Conservation (phyloP, 2,888 invertebrate species). For the Pterobdella sp. region DNA sequence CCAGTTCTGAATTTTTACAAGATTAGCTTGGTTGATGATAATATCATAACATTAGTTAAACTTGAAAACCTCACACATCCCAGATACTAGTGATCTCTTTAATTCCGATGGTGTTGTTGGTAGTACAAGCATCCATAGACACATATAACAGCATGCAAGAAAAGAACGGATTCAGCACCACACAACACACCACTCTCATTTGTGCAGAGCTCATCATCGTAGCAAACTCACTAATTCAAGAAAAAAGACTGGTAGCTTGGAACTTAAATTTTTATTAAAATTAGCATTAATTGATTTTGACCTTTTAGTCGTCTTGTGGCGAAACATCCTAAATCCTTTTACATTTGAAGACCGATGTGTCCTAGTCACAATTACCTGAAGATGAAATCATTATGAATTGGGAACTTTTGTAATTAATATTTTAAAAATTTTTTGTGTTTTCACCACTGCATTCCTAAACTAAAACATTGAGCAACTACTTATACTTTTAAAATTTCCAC, state of each 20-base stretch:
- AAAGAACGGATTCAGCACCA: slow-evolving; percentile 9
- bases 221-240: slow-evolving; percentile 14
- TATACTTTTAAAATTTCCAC: too few species aligned
- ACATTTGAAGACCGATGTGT: too few species aligned
- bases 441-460: too few species aligned
- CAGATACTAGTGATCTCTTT: slow-evolving; percentile 36
- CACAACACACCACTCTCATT: slow-evolving; percentile 14
- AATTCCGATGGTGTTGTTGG: slow-evolving; percentile 35
- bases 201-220: neutral
- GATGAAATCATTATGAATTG: neutral
- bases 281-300: neutral
- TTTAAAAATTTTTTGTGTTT: neutral
- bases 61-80: neutral
- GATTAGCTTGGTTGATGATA: too few species aligned
- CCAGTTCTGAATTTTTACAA: too few species aligned
- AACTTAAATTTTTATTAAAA: neutral
- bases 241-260: slow-evolving; percentile 18
- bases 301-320: too few species aligned
- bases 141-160: slow-evolving; percentile 20
- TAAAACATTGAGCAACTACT: too few species aligned
- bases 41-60: too few species aligned
- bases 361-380: too few species aligned
- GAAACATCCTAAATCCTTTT: too few species aligned
- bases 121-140: slow-evolving; percentile 31
- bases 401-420: neutral